These are phyloP conservation scores for Steinernema hermaphroditum DNA, from an alignment of 2,888 invertebrate genomes.

Conservation along the genomic window DNA sequence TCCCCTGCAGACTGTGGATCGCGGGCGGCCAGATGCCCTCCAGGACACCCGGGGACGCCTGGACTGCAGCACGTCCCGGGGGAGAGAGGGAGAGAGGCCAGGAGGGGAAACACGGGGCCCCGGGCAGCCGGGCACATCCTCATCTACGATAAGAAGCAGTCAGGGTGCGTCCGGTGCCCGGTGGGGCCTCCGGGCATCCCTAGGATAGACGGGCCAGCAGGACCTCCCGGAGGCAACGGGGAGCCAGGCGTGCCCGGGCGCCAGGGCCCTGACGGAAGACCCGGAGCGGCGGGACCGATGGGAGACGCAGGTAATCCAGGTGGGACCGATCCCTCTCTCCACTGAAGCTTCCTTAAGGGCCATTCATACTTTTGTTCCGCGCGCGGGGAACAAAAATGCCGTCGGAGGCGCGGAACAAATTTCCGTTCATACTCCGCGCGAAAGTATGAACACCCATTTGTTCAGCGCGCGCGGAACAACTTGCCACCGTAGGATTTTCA, in stretches of 20 bases:
- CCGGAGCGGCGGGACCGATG: neutral
- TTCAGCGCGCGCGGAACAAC: too few relatives aligned
- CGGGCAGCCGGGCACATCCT: neutral
- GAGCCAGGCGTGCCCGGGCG: neutral
- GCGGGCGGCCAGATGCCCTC: neutral
- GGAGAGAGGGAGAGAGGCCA: neutral
- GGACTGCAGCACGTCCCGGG: too few relatives aligned
- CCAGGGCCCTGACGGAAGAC: neutral
- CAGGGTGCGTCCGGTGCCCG: neutral
- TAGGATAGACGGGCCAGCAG: neutral
- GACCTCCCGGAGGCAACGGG: neutral
- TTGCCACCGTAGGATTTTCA: too few relatives aligned
- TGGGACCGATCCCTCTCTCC: neutral
- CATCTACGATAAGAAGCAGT: neutral
- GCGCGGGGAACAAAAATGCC: too few relatives aligned
- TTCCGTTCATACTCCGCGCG: too few relatives aligned
- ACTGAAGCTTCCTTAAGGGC: too few relatives aligned
- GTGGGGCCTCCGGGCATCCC: neutral
- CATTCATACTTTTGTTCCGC: too few relatives aligned
- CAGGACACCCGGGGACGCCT: neutral
- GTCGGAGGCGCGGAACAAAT: too few relatives aligned
- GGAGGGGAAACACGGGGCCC: neutral
- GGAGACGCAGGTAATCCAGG: neutral
- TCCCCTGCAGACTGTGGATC: conserved; percentile 2
- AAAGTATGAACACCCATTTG: too few relatives aligned